These are phyloP conservation scores for Psittacus erithacus DNA, from an alignment of 2,113 vertebrate species.

Conservation along the genomic window DNA sequence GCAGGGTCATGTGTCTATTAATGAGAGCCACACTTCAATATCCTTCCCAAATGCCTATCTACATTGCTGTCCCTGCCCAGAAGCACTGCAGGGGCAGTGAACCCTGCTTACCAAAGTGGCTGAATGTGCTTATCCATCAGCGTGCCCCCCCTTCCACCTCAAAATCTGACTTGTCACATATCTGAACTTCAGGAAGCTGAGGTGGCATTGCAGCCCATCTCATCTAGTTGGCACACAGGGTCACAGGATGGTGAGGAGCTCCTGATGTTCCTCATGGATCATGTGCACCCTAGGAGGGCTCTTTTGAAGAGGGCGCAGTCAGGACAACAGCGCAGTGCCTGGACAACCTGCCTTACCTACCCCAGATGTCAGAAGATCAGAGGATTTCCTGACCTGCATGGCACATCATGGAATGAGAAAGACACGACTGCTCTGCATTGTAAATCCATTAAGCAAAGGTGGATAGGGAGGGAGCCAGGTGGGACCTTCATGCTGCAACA, in stretches of 20 bases:
- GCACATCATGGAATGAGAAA: neutral
- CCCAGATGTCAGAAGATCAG: neutral
- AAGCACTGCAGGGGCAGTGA: neutral
- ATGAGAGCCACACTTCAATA: neutral
- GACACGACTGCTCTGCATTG: neutral
- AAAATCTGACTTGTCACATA: neutral
- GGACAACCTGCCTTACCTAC: neutral
- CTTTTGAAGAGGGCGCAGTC: neutral
- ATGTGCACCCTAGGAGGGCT: neutral
- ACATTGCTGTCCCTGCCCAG: neutral
- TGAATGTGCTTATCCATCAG: neutral
- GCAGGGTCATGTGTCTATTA: neutral
- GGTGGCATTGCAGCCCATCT: neutral
- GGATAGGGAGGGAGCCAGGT: neutral
- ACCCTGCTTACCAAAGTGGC: neutral
- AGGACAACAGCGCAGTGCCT: neutral
- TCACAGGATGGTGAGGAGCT: neutral
- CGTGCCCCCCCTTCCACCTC: accelerated
- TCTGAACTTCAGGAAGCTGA: neutral
- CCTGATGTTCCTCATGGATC: neutral
- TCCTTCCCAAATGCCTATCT: neutral
- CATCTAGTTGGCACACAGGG: neutral
- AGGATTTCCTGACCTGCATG: neutral
- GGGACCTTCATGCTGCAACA: neutral
- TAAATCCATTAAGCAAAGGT: neutral